Percentiles rank a stretch among this genome's conserved stretches.
phyloP scores from a whole-genome alignment of 1,140 invertebrate species.

The Achatina immaculata region DNA sequence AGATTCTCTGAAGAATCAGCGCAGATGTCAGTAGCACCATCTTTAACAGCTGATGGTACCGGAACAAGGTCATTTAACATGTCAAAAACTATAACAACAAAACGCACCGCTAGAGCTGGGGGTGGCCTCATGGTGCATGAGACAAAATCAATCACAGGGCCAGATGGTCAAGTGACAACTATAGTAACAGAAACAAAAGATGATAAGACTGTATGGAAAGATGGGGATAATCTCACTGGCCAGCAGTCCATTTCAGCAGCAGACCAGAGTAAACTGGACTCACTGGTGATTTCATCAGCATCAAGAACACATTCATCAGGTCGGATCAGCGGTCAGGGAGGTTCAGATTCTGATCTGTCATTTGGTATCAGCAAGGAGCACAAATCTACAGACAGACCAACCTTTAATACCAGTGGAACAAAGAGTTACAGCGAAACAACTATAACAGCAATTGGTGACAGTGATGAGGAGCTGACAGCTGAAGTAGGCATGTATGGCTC shows the following conservation, averaged over 20 bases:
- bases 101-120: conserved; percentile 19
- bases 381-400: neutral
- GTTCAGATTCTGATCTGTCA: conserved; percentile 1
- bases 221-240: neutral
- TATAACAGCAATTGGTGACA: conserved; percentile 4
- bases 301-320: neutral
- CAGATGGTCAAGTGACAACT: conserved; percentile 37
- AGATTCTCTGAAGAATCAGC: conserved; percentile 19
- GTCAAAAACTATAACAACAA: conserved; percentile 41
- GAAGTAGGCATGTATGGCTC: conserved; percentile 20
- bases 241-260: neutral
- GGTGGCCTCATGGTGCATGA: conserved; percentile 4
- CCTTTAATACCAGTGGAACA: neutral
- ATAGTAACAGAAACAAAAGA: conserved; percentile 21
- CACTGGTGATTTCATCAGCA: neutral
- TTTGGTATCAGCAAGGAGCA: neutral
- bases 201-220: conserved; percentile 6
- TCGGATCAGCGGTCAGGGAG: neutral
- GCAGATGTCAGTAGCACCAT: neutral
- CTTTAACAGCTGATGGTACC: neutral
- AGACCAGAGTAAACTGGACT: neutral
- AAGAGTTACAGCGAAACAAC: conserved; percentile 20
- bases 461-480: conserved; percentile 8
- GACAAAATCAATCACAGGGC: conserved; percentile 38
- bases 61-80: conserved; percentile 1